Evolutionary conservation across 2,113 vertebrate genomes (phyloP).

Genomic region (Petrocephalus zakoni): DNA sequence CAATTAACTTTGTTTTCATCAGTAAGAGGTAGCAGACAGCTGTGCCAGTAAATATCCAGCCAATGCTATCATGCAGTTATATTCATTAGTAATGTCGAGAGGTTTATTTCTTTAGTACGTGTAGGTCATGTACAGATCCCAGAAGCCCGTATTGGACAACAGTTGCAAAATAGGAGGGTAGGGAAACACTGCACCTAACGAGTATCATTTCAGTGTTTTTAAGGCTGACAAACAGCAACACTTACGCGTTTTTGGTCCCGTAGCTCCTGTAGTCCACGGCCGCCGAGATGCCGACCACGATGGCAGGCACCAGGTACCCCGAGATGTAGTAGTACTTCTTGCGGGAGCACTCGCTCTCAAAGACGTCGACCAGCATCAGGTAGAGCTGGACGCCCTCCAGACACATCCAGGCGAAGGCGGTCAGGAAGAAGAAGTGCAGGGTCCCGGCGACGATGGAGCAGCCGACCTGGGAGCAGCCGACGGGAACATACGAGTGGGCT

Average conservation of each 20-base stretch:
- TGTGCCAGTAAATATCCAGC: no score
- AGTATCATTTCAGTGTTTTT: background rate
- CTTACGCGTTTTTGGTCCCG: slow-evolving; percentile 89
- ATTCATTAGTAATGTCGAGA: background rate
- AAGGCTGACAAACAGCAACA: slow-evolving; percentile 43
- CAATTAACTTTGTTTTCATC: background rate
- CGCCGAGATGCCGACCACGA: slow-evolving; percentile 88
- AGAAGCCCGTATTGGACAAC: background rate
- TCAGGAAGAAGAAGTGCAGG: slow-evolving; percentile 97
- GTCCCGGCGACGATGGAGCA: slow-evolving; percentile 91
- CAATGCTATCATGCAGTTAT: background rate
- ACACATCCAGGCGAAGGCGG: slow-evolving; percentile 97
- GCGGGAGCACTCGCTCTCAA: slow-evolving; percentile 96
- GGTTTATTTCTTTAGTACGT: background rate
- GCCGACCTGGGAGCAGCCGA: slow-evolving; percentile 67
- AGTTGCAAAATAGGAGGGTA: background rate
- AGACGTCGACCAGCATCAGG: slow-evolving; percentile 96
- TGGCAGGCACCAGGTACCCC: slow-evolving; percentile 89
- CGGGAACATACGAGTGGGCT: background rate
- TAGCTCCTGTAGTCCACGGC: slow-evolving; percentile 97
- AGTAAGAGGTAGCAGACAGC: background rate
- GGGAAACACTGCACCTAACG: background rate
- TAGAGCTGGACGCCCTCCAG: slow-evolving; percentile 96
- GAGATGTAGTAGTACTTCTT: slow-evolving; percentile 92
- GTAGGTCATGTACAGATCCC: background rate